Percentiles rank a stretch among this genome's conserved stretches.
These are phyloP conservation scores for Hydriomena furcata DNA, from an alignment of 2,888 invertebrate species.

Conservation along the genomic window DNA sequence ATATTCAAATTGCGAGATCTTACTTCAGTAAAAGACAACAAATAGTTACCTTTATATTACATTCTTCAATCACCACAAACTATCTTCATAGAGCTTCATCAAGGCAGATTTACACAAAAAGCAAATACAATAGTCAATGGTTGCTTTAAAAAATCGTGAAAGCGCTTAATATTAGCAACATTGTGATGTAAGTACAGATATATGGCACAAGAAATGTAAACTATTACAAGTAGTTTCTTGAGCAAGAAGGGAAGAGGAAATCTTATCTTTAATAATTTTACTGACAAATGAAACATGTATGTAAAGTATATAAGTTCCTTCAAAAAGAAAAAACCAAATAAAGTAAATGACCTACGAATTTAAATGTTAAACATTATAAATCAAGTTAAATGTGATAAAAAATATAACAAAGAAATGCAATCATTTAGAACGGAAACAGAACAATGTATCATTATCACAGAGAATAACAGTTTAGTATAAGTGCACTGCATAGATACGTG, in stretches of 20 bases:
- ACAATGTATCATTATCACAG: slow-evolving; percentile 63
- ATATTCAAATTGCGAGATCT: too few species aligned
- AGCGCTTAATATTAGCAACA: too few species aligned
- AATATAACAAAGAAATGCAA: slow-evolving; percentile 50
- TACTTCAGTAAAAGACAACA: too few species aligned
- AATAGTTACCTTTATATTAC: too few species aligned
- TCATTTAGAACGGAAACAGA: slow-evolving; percentile 42
- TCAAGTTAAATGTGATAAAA: slow-evolving; percentile 42
- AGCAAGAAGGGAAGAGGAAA: slow-evolving; percentile 46
- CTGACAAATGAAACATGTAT: too few species aligned
- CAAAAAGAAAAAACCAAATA: background rate
- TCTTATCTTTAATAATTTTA: slow-evolving; percentile 2
- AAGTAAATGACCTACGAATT: too few species aligned
- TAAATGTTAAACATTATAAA: slow-evolving; percentile 25
- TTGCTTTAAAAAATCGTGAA: too few species aligned
- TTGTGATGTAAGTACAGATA: slow-evolving; percentile 57
- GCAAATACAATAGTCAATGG: too few species aligned
- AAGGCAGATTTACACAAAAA: too few species aligned
- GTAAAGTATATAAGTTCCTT: too few species aligned
- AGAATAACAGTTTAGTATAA: slow-evolving; percentile 54
- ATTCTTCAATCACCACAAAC: too few species aligned
- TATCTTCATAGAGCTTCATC: too few species aligned
- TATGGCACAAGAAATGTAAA: slow-evolving; percentile 68
- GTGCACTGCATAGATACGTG: slow-evolving; percentile 56
- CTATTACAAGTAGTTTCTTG: slow-evolving; percentile 43